phyloP scores from a whole-genome alignment of 2,113 vertebrate genomes.

The Oophaga pumilio region DNA sequence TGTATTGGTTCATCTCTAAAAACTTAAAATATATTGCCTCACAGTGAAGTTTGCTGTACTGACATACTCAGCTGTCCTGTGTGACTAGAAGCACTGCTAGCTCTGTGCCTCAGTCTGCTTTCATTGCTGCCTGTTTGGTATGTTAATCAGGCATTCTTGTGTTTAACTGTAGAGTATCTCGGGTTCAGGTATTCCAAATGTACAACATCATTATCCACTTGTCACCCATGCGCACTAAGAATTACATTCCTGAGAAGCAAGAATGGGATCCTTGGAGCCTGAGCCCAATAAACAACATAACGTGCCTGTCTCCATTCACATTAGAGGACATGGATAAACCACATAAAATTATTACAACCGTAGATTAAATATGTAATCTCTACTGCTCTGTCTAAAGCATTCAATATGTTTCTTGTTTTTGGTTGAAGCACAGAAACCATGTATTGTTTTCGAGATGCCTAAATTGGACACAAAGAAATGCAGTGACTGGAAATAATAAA shows the following conservation, averaged over 20 bases:
- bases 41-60: not conserved
- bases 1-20: no score
- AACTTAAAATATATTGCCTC: no score
- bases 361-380: constrained; percentile 25
- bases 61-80: not conserved
- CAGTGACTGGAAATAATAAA: constrained; percentile 42
- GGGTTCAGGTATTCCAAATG: constrained; percentile 36
- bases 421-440: not conserved
- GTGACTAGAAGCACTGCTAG: not conserved
- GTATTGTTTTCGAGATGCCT: constrained; percentile 16
- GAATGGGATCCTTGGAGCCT: constrained; percentile 39
- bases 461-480: constrained; percentile 37
- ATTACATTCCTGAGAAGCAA: constrained; percentile 46
- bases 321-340: not conserved
- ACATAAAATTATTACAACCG: not conserved
- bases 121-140: not conserved
- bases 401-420: constrained; percentile 27
- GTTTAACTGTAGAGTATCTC: not conserved
- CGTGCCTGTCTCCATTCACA: not conserved
- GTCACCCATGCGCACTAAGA: constrained; percentile 33
- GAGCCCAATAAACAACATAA: constrained; percentile 23
- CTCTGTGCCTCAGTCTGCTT: not conserved
- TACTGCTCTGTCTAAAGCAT: not conserved
- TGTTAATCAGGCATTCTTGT: not conserved
- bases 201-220: constrained; percentile 43